These are phyloP conservation scores for Elmis aenea DNA, from an alignment of 2,888 invertebrate genomes.

Conservation along the genomic window DNA sequence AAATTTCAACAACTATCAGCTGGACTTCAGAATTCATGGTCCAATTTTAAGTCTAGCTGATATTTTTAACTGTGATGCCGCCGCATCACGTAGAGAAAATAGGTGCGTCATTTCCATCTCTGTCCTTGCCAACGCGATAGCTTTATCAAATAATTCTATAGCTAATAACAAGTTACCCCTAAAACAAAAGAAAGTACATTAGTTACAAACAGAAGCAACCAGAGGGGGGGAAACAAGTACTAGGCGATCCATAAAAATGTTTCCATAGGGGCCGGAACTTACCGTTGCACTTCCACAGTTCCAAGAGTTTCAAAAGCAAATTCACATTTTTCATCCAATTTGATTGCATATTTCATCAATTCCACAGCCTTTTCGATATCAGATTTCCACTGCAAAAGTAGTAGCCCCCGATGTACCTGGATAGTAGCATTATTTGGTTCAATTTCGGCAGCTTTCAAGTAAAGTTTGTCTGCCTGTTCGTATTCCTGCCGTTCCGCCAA, in stretches of 20 bases:
- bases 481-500: slow-evolving; percentile 80
- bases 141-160: slow-evolving; percentile 82
- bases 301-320: slow-evolving; percentile 94
- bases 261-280: no score
- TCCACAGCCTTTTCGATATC: slow-evolving; percentile 74
- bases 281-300: slow-evolving; percentile 91
- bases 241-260: neutral
- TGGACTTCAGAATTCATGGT: slow-evolving; percentile 19
- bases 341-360: slow-evolving; percentile 75
- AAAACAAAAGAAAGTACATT: slow-evolving; percentile 34
- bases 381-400: slow-evolving; percentile 79
- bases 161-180: slow-evolving; percentile 81
- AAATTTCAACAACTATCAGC: slow-evolving; percentile 2
- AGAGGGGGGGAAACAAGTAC: neutral
- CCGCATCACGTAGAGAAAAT: slow-evolving; percentile 84
- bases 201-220: no score
- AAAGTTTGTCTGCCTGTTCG: slow-evolving; percentile 76
- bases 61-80: slow-evolving; percentile 80
- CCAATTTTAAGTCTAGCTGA: slow-evolving; percentile 66
- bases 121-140: slow-evolving; percentile 78
- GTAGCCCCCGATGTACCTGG: slow-evolving; percentile 80
- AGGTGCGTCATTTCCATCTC: slow-evolving; percentile 87
- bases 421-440: slow-evolving; percentile 83
- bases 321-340: slow-evolving; percentile 87
- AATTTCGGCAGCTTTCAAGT: slow-evolving; percentile 72